phyloP scores from a whole-genome alignment of 2,888 invertebrate species.

The Atrina japonica region DNA sequence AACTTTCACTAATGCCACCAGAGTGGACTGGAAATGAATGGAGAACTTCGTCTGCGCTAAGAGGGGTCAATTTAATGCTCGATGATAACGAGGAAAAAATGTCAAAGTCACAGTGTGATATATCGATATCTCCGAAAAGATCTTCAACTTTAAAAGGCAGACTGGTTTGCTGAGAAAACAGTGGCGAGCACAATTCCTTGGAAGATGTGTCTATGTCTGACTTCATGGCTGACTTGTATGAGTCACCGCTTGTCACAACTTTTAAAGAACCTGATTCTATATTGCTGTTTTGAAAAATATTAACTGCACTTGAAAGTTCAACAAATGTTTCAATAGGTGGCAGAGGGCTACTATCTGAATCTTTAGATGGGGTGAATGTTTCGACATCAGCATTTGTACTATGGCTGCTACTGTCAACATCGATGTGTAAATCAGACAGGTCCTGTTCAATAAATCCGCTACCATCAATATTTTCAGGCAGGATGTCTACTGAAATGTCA shows the following conservation, averaged over 20 bases:
- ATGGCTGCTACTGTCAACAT: not conserved
- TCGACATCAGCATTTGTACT: constrained; percentile 6
- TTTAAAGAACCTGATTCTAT: constrained; percentile 28
- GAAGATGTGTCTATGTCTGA: constrained; percentile 11
- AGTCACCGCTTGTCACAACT: constrained; percentile 10
- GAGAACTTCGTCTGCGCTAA: constrained; percentile 81
- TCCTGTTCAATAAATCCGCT: constrained; percentile 40
- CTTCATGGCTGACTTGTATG: not conserved
- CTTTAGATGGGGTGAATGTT: constrained; percentile 8
- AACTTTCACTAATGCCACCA: constrained; percentile 51
- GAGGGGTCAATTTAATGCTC: constrained; percentile 76
- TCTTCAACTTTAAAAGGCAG: constrained; percentile 58
- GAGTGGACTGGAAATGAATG: constrained; percentile 77
- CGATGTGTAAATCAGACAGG: constrained; percentile 18
- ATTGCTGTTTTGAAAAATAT: constrained; percentile 38
- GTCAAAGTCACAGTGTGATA: constrained; percentile 83
- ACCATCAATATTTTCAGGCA: constrained; percentile 48
- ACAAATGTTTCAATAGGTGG: constrained; percentile 65
- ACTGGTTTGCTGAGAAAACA: constrained; percentile 45
- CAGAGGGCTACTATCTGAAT: constrained; percentile 43
- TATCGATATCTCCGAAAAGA: constrained; percentile 81
- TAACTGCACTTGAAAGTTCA: constrained; percentile 38
- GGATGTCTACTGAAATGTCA: constrained; percentile 56
- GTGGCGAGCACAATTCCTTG: constrained; percentile 32
- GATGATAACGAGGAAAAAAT: constrained; percentile 78